These are phyloP conservation scores for Cotesia congregata DNA, from an alignment of 2,888 invertebrate genomes.

Conservation along the genomic window DNA sequence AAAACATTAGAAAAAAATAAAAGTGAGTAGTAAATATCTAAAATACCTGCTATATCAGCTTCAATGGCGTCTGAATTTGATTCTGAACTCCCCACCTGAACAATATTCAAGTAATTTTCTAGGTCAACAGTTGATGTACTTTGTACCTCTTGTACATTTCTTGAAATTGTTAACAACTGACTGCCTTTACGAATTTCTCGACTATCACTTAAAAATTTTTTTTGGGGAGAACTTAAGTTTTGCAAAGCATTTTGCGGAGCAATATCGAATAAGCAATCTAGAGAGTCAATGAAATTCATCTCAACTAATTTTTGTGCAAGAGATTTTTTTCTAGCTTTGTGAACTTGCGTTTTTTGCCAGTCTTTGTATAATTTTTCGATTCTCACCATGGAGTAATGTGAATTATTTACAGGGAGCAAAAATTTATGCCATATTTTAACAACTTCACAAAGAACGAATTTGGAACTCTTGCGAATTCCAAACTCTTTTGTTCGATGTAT, in stretches of 20 bases:
- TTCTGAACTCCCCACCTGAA: too few relatives aligned
- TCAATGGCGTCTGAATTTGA: too few relatives aligned
- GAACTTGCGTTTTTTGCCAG: conserved; percentile 18
- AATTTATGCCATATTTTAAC: conserved; percentile 25
- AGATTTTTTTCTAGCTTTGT: conserved; percentile 26
- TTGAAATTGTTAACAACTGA: background rate
- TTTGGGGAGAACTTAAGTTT: conserved; percentile 8
- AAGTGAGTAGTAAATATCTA: too few relatives aligned
- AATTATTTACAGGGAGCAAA: conserved; percentile 16
- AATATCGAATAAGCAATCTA: conserved; percentile 18
- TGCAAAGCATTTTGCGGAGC: conserved; percentile 23
- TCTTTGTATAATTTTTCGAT: conserved; percentile 29
- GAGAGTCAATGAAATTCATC: conserved; percentile 5
- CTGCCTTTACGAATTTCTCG: background rate
- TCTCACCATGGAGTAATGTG: conserved; percentile 20
- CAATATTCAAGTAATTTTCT: too few relatives aligned
- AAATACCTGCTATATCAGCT: too few relatives aligned
- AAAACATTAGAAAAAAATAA: too few relatives aligned
- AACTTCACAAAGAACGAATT: conserved; percentile 28
- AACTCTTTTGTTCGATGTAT: conserved; percentile 18
- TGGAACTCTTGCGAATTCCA: conserved; percentile 18
- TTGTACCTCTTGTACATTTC: too few relatives aligned
- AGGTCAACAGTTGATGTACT: too few relatives aligned
- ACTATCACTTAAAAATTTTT: conserved; percentile 10
- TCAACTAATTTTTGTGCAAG: conserved; percentile 16